phyloP scores from a whole-genome alignment of 2,888 invertebrate genomes.

The Drosophila histrio region DNA sequence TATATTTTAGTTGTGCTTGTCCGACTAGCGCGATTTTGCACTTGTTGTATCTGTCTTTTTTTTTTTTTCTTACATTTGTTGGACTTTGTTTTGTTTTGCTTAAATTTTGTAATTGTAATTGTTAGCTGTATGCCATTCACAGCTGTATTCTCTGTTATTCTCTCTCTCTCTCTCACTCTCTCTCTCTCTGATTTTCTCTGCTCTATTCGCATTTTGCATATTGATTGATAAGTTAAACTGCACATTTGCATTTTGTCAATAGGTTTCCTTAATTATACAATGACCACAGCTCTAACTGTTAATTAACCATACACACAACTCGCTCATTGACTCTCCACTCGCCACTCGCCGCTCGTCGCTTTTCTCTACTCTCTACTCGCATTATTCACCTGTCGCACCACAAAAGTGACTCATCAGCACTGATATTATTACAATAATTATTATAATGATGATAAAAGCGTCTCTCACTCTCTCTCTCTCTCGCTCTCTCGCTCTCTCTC shows the following conservation, averaged over 20 bases:
- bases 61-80: background rate
- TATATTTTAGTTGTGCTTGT: too few species aligned
- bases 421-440: slow-evolving; percentile 14
- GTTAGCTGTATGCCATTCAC: background rate
- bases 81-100: background rate
- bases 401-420: slow-evolving; percentile 25
- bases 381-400: background rate
- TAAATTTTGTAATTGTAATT: background rate
- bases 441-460: background rate
- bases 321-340: slow-evolving; percentile 8
- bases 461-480: background rate
- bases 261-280: background rate
- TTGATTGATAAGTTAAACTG: slow-evolving; percentile 41
- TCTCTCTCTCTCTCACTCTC: background rate
- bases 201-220: slow-evolving; percentile 13
- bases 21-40: too few species aligned
- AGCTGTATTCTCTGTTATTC: background rate
- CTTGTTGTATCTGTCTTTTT: background rate
- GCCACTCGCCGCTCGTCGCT: background rate
- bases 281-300: slow-evolving; percentile 22
- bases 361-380: background rate
- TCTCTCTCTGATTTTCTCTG: background rate
- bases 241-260: slow-evolving; percentile 44
- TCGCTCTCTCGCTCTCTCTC: background rate
- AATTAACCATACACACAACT: slow-evolving; percentile 16